A percentile compares a stretch with the other conserved stretches of the same genome.
These are phyloP conservation scores for Sminthurides bifidus DNA, from an alignment of 1,140 invertebrate genomes.

Conservation along the genomic window DNA sequence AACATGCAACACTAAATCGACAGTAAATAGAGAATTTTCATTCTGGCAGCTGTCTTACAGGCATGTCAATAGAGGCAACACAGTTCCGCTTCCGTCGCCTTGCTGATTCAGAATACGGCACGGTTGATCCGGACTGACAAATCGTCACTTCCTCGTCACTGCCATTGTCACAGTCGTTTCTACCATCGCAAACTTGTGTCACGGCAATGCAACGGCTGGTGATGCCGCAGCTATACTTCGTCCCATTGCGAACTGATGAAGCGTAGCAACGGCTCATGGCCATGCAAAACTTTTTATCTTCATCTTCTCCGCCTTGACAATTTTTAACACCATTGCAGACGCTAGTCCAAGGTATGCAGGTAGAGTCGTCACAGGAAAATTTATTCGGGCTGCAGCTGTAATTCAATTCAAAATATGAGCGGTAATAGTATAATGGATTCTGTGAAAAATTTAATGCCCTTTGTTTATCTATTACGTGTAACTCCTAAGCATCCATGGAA, in stretches of 20 bases:
- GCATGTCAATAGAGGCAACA: no score
- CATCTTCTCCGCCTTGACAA: conserved; percentile 13
- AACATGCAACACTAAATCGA: no score
- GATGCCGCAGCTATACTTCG: conserved; percentile 11
- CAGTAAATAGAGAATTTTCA: no score
- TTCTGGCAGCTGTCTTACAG: no score
- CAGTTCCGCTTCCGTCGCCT: no score
- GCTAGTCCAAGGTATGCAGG: conserved; percentile 4
- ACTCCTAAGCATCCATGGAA: conserved; percentile 21
- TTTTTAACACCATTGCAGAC: conserved; percentile 12
- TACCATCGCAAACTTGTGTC: conserved; percentile 13
- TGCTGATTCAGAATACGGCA: no score
- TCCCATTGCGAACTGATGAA: neutral
- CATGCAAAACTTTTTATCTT: conserved; percentile 10
- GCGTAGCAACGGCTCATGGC: conserved; percentile 6
- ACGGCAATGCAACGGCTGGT: conserved; percentile 6
- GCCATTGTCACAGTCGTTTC: conserved; percentile 8
- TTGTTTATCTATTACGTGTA: conserved; percentile 5
- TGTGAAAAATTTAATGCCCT: neutral
- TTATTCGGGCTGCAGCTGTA: conserved; percentile 12
- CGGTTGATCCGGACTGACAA: no score
- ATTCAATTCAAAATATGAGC: neutral
- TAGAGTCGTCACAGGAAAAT: conserved; percentile 11
- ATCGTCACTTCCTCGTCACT: conserved; percentile 3
- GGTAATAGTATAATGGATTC: neutral